phyloP scores from a whole-genome alignment of 2,797 vertebrate species.

The Peromyscus eremicus region DNA sequence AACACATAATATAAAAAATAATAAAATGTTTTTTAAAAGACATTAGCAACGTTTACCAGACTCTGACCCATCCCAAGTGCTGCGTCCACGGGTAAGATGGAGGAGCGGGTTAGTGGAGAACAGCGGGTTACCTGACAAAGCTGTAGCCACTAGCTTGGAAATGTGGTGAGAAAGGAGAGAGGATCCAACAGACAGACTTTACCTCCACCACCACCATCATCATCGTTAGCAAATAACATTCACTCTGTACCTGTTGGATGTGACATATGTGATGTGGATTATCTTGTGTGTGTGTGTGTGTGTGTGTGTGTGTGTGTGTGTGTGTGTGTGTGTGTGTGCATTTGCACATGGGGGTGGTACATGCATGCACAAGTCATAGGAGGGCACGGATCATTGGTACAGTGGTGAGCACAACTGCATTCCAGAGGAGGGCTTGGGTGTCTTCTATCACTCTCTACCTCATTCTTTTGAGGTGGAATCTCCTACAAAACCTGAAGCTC shows the following conservation, averaged over 20 bases:
- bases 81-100: not conserved
- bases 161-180: not conserved
- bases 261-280: not conserved
- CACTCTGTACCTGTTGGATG: not conserved
- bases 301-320: not conserved
- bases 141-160: conserved; percentile 6
- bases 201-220: not conserved
- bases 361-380: not conserved
- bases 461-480: not conserved
- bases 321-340: not conserved
- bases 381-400: not conserved
- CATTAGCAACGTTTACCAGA: not conserved
- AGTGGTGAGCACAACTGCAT: too few species aligned
- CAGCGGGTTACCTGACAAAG: not conserved
- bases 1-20: not conserved
- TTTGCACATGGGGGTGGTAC: not conserved
- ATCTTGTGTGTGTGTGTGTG: too few species aligned
- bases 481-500: not conserved
- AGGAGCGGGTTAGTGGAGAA: not conserved
- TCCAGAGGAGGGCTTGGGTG: not conserved
- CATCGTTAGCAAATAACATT: not conserved
- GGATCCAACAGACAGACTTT: not conserved
- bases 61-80: not conserved
- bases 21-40: not conserved
- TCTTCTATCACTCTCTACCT: not conserved